phyloP scores from a whole-genome alignment of 2,113 vertebrate genomes.

The Xiphophorus hellerii region DNA sequence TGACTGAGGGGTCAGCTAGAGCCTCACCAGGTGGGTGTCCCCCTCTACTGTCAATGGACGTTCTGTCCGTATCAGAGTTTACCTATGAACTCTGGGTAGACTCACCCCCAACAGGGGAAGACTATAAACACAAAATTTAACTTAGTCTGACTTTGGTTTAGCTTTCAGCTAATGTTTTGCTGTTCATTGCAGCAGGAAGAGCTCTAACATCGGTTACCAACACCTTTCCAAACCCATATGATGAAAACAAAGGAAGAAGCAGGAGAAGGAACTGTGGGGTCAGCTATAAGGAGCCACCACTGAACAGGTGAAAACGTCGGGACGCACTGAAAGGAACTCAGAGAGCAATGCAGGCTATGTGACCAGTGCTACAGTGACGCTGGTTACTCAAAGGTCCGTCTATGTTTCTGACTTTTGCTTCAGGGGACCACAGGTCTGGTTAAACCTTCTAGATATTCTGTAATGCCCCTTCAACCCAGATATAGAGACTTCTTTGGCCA shows the following conservation, averaged over 20 bases:
- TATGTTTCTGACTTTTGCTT: no score
- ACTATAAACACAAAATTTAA: no score
- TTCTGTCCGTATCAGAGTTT: background rate
- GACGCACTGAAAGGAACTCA: background rate
- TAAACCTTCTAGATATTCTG: no score
- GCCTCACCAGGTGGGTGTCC: slow-evolving; percentile 45
- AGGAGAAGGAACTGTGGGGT: slow-evolving; percentile 51
- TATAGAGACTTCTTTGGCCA: no score
- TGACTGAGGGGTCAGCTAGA: slow-evolving; percentile 18
- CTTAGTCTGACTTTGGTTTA: no score
- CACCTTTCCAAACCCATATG: slow-evolving; percentile 39
- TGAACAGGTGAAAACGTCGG: slow-evolving; percentile 70
- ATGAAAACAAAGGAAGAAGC: slow-evolving; percentile 22
- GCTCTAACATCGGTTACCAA: slow-evolving; percentile 71
- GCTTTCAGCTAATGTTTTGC: background rate
- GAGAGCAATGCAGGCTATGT: no score
- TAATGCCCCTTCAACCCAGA: no score
- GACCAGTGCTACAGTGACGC: no score
- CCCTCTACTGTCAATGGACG: background rate
- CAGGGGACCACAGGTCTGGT: no score
- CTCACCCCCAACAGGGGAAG: no score
- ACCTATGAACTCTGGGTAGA: no score
- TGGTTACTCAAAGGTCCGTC: no score
- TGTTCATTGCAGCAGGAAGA: slow-evolving; percentile 50
- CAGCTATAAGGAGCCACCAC: slow-evolving; percentile 76